A percentile compares a stretch with the other conserved stretches of the same genome.
Conservation (phyloP, 2,113 vertebrate species). For the Hemibagrus wyckioides region DNA sequence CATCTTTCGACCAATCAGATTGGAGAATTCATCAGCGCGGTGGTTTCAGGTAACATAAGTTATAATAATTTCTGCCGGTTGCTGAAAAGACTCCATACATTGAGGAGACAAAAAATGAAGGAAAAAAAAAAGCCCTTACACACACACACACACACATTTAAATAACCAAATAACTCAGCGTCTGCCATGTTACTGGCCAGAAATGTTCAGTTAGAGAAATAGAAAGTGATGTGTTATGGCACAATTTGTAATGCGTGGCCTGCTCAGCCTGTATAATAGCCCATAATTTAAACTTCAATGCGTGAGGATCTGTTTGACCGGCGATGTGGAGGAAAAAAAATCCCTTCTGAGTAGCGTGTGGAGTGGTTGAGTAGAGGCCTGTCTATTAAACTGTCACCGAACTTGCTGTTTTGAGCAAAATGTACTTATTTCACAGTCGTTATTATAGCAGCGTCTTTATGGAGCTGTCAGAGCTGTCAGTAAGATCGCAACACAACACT, state of each 20-base stretch:
- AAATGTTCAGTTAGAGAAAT: neutral
- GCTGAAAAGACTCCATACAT: neutral
- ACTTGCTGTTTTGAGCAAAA: conserved; percentile 35
- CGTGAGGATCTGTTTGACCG: neutral
- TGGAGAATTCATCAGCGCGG: neutral
- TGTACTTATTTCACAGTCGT: conserved; percentile 27
- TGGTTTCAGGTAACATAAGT: neutral
- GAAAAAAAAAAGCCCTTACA: neutral
- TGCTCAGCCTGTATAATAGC: conserved; percentile 1
- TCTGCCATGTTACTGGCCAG: conserved; percentile 9
- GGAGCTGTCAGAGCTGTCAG: conserved; percentile 50
- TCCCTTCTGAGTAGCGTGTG: conserved; percentile 13
- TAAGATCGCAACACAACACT: conserved; percentile 4
- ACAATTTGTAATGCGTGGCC: conserved; percentile 8
- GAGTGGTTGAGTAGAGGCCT: conserved; percentile 28
- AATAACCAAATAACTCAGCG: conserved; percentile 9
- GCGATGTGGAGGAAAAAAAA: neutral
- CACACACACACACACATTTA: neutral
- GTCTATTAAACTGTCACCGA: conserved; percentile 33
- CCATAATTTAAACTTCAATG: conserved; percentile 20
- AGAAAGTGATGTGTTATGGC: conserved; percentile 27
- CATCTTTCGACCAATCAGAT: neutral
- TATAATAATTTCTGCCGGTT: conserved; percentile 17
- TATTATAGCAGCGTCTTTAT: conserved; percentile 44
- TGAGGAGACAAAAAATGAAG: conserved; percentile 8